phyloP scores from a whole-genome alignment of 1,140 invertebrate genomes.

The Tetragonula clypearis region DNA sequence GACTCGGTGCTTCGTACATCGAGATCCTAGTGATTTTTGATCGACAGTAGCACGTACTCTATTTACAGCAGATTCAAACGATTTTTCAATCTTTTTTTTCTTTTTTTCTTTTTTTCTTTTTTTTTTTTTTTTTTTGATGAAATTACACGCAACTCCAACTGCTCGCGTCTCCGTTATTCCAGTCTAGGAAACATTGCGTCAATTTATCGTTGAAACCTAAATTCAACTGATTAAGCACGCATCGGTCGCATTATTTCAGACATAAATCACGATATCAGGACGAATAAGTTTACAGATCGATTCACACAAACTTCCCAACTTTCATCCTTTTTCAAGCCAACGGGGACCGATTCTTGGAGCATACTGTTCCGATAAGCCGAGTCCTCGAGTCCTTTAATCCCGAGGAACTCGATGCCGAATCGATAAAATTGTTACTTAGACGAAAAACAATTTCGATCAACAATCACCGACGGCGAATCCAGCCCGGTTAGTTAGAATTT shows the following conservation, averaged over 20 bases:
- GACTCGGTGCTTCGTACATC: background rate
- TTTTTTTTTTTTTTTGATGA: too few relatives aligned
- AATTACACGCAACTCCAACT: too few relatives aligned
- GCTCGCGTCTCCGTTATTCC: too few relatives aligned
- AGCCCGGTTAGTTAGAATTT: conserved; percentile 12
- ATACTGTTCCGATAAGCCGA: background rate
- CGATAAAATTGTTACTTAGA: conserved; percentile 1
- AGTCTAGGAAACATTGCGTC: too few relatives aligned
- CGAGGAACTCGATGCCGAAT: background rate
- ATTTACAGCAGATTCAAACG: background rate
- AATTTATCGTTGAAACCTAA: background rate
- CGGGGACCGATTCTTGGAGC: background rate
- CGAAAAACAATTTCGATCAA: conserved; percentile 10
- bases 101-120: too few relatives aligned
- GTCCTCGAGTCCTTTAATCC: background rate
- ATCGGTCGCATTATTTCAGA: background rate
- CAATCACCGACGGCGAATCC: background rate
- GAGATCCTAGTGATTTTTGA: background rate
- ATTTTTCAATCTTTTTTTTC: too few relatives aligned
- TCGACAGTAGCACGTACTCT: background rate
- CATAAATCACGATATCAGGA: background rate
- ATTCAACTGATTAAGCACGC: background rate
- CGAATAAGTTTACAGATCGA: background rate
- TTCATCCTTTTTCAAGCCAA: background rate
- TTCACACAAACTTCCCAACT: background rate